Base-by-base conservation (phyloP, 2,797 vertebrate species). In the Bovichtus diacanthus region DNA sequence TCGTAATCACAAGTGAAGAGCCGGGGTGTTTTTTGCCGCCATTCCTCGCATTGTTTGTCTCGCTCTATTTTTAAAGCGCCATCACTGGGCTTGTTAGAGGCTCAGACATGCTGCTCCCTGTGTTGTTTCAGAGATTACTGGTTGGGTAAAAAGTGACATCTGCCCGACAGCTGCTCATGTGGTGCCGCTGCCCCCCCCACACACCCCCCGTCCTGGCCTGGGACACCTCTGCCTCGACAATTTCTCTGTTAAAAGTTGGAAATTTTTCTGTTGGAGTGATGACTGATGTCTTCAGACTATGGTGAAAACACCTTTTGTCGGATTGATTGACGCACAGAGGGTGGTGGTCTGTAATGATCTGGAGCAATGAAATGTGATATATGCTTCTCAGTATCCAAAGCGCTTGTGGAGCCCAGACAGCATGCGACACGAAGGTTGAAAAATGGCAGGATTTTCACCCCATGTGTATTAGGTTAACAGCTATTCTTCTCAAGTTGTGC, bases 91-190 rank as follows among this genome's bases (percentile, higher is more conserved):
- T 90, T 68, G 83, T 94, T 91, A 87, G 86, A 78, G 80, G 89
- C 85, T 86, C 81, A 85, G 90, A 89, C 60, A 0, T 56, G 83
- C 2, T 11, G 27, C 70, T 85, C 58, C 76, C 83, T 46, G 67
- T 86, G 91, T 91, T 88, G 81, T 78, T 90, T 86, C 65, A 87
- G 83, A 85, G 92, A 92, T 93, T 84, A 90, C 75, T 27, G 65
- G 60, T 69, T 9, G 74, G 74, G 56, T 68, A 65, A 76, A 84
- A 55, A 53, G 31, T 29, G 76, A 70, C 36, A 56, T 74, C 72
- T 36, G 78, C 12, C 59, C 41, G 54, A 71, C 87, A 93, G 91
- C 84, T 85, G 85, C 67, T 78, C 69, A 4, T 49, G 23, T 27
- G 59, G 18, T 11, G 31, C 36, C 19, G 1, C 31, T 18, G 10